phyloP scores from a whole-genome alignment of 1,140 invertebrate species.

The Adoxophyes honmai region DNA sequence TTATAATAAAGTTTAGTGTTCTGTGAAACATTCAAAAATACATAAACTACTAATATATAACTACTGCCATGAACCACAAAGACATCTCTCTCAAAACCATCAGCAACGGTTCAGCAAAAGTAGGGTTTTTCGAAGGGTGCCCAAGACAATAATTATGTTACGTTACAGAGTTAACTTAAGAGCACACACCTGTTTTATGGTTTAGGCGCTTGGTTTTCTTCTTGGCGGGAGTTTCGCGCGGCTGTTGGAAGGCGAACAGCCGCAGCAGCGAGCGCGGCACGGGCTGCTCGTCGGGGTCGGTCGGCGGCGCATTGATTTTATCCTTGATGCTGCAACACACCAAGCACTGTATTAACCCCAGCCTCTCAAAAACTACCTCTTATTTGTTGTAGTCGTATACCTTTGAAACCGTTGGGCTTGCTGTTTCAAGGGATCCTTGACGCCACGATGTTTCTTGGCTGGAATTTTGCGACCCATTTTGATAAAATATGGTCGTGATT shows the following conservation, averaged over 20 bases:
- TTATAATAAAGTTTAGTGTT: no score
- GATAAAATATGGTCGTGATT: conserved; percentile 2
- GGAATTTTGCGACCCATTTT: conserved; percentile 86
- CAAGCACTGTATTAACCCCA: background rate
- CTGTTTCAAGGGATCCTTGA: conserved; percentile 84
- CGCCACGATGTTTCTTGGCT: conserved; percentile 82
- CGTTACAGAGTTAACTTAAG: background rate
- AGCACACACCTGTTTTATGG: background rate
- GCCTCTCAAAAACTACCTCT: background rate
- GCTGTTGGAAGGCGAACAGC: conserved; percentile 78
- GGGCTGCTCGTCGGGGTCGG: conserved; percentile 80
- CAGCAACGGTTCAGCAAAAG: no score
- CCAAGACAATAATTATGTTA: no score
- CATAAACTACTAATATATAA: no score
- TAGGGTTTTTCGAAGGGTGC: no score
- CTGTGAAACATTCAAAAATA: no score
- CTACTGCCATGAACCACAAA: no score
- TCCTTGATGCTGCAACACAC: conserved; percentile 78
- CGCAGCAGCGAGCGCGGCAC: conserved; percentile 80
- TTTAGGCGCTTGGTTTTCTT: conserved; percentile 51
- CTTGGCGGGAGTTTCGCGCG: conserved; percentile 60
- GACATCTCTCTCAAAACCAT: no score
- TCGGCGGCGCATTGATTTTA: conserved; percentile 83
- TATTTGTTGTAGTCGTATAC: conserved; percentile 55
- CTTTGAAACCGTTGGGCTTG: conserved; percentile 77